Evolutionary conservation across 2,797 vertebrate species (phyloP).

Genomic region (Chelonia mydas): DNA sequence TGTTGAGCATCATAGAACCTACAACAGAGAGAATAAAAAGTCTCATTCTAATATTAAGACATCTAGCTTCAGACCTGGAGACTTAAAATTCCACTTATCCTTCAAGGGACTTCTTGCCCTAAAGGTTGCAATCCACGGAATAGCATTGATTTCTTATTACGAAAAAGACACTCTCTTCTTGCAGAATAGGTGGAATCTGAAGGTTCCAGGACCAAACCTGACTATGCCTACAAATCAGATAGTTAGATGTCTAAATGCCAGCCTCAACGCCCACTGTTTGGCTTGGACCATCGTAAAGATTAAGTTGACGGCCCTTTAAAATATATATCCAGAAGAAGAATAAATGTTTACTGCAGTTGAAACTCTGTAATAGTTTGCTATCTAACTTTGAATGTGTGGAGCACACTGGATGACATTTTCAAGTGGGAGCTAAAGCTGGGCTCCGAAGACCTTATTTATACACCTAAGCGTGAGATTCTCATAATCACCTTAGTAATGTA

Average conservation of each 20-base stretch:
- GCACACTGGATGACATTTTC: neutral
- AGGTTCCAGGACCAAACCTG: neutral
- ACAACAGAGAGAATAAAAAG: neutral
- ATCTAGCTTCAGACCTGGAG: neutral
- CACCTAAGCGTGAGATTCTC: neutral
- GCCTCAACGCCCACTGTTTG: neutral
- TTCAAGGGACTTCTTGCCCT: rapidly evolving
- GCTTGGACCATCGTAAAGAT: neutral
- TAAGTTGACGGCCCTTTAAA: neutral
- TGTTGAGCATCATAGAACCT: neutral
- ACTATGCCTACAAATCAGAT: neutral
- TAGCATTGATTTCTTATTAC: neutral
- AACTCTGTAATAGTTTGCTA: neutral
- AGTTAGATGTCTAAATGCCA: neutral
- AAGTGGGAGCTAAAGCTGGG: neutral
- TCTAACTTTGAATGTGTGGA: neutral
- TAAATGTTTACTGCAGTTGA: neutral
- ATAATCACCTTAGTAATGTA: neutral
- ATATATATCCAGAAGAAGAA: neutral
- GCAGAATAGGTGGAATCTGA: neutral
- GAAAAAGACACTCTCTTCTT: neutral
- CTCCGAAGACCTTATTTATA: neutral
- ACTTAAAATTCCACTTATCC: neutral
- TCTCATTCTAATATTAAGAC: neutral
- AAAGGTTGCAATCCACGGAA: neutral